Base-by-base conservation (phyloP, 2,797 vertebrate species). In the Capromys pilorides region DNA sequence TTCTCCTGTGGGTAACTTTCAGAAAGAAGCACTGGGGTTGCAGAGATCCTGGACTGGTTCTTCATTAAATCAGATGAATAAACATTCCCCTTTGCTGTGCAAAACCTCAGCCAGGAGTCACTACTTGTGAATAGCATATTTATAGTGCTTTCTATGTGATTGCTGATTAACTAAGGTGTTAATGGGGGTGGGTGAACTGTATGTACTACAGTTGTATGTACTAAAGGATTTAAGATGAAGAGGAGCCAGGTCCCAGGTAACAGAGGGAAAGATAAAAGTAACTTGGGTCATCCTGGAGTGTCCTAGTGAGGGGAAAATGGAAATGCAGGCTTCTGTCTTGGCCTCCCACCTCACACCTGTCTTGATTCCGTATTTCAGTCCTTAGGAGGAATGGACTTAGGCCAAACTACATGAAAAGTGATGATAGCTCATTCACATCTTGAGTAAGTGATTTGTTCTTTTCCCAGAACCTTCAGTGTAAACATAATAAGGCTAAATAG, bases 401-500 rank as follows among this genome's bases (percentile, higher is more conserved):
- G 62, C 59, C 39, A 79, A 83, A 36, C 31, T 54, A 77, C 0
- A 22, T 54, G 33, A 96, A 51, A 83, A 92, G n/a, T 67, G 33
- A 62, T 9, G 21, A 2, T 33, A 79, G 19, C 11, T 67, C 78
- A 94, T 31, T 24, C 67, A 57, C 6, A 75, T 64, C 49, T 88
- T 71, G 21, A 89, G 19, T 24, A 87, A 95, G 41, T 78, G 86
- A 73, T 11, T 45, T 26, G n/a, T 26, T 90, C 16, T 19, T 78
- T 84, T 80, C 59, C 13, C 62, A 94, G 77, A 84, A 75, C 11
- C n/a, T 41, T 36, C 26, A 49, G 8, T 51, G 7, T 39, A 93
- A 93, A 91, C 28, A 67, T 59, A 79, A 61, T 64, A 83, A 26
- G 41, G 49, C 64, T 87, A 59, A 81, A 12, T 91, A 90, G 95